Evolutionary conservation across 2,797 vertebrate species (phyloP).

Genomic region (Tauraco hartlaubi): DNA sequence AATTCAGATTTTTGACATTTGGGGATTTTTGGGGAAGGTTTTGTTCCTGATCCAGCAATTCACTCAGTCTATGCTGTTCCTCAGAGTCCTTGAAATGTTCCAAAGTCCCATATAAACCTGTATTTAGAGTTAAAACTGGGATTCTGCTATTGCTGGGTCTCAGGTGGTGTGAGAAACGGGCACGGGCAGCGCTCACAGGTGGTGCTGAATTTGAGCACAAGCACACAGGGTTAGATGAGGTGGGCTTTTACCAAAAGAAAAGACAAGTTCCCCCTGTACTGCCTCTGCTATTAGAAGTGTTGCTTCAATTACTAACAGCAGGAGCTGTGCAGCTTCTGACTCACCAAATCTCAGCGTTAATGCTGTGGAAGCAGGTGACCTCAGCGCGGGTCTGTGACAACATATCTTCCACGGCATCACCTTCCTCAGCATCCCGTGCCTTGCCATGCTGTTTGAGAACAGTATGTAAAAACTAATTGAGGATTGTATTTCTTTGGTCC

Average conservation of each 20-base stretch:
- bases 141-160: neutral
- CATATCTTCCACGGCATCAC: neutral
- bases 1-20: neutral
- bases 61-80: fast-evolving
- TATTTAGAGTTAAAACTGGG: neutral
- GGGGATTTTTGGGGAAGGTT: neutral
- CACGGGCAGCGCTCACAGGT: neutral
- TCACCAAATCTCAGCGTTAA: neutral
- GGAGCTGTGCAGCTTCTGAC: neutral
- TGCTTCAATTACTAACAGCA: neutral
- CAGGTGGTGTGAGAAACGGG: neutral
- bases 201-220: neutral
- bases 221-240: neutral
- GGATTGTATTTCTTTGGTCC: neutral
- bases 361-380: neutral
- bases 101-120: neutral
- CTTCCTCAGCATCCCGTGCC: neutral
- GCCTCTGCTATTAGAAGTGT: neutral
- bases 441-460: neutral
- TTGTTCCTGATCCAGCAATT: neutral
- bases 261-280: neutral
- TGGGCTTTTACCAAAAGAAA: neutral
- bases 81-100: neutral
- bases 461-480: neutral
- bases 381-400: fast-evolving